Evolutionary conservation across 1,140 invertebrate species (phyloP).

Genomic region (Listronotus bonariensis): DNA sequence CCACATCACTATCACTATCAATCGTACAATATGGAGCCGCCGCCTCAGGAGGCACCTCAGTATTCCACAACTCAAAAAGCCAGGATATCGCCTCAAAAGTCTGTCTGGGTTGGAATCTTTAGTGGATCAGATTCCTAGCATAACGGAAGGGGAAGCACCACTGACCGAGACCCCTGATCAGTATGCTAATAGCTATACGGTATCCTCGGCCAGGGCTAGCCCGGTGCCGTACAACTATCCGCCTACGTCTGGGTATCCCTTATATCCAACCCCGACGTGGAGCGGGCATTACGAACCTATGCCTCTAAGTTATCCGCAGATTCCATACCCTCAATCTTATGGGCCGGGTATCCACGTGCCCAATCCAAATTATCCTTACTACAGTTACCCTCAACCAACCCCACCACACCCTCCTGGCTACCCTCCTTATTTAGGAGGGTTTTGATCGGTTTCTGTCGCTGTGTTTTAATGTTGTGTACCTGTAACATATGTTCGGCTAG

Average conservation of each 20-base stretch:
- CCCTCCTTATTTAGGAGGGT: slow-evolving; percentile 61
- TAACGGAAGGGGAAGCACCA: slow-evolving; percentile 67
- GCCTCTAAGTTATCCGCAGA: slow-evolving; percentile 51
- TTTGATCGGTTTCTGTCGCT: slow-evolving; percentile 60
- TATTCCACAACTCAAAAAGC: slow-evolving; percentile 52
- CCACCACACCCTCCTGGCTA: slow-evolving; percentile 58
- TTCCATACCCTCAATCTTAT: slow-evolving; percentile 54
- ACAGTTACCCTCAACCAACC: slow-evolving; percentile 55
- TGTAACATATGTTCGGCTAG: slow-evolving; percentile 58
- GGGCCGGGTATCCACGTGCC: slow-evolving; percentile 60
- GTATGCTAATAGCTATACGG: slow-evolving; percentile 49
- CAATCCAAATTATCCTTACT: slow-evolving; percentile 62
- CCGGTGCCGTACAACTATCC: slow-evolving; percentile 53
- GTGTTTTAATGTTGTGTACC: slow-evolving; percentile 58
- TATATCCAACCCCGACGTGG: slow-evolving; percentile 55
- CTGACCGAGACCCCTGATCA: slow-evolving; percentile 48
- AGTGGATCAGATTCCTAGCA: slow-evolving; percentile 89
- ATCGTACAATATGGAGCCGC: slow-evolving; percentile 49
- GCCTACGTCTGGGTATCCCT: slow-evolving; percentile 48
- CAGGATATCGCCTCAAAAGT: slow-evolving; percentile 82
- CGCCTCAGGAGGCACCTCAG: slow-evolving; percentile 43
- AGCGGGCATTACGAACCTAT: slow-evolving; percentile 53
- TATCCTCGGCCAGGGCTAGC: slow-evolving; percentile 48
- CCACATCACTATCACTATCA: slow-evolving; percentile 46
- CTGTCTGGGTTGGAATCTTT: slow-evolving; percentile 86